These are phyloP conservation scores for Sycobia sp. DNA, from an alignment of 1,140 invertebrate species.

Conservation along the genomic window DNA sequence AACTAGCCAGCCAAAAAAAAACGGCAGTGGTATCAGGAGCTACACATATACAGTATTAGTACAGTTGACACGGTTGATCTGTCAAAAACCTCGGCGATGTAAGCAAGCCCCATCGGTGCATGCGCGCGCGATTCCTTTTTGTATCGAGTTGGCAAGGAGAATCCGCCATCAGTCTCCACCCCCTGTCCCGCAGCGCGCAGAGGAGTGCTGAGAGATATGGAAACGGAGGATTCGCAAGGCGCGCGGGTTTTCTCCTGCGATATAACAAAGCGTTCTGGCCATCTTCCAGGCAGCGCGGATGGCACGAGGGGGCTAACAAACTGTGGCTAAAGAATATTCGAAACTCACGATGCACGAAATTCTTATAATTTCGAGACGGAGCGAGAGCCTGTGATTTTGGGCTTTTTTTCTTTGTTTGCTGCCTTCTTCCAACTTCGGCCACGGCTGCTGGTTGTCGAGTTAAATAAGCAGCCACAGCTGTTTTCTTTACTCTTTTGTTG, in stretches of 20 bases:
- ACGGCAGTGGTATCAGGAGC: no score
- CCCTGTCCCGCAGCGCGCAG: no score
- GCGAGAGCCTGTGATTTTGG: no score
- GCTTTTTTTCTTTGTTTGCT: no score
- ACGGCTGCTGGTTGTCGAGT: no score
- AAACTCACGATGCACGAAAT: no score
- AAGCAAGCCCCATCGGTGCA: not conserved
- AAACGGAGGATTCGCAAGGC: slow-evolving; percentile 39
- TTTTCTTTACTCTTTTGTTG: no score
- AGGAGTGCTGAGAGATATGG: slow-evolving; percentile 31
- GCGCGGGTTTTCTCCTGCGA: slow-evolving; percentile 32
- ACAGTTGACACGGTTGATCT: slow-evolving; percentile 17
- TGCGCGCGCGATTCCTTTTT: slow-evolving; percentile 29
- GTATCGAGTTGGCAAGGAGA: slow-evolving; percentile 26
- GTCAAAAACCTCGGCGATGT: slow-evolving; percentile 14
- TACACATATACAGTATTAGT: not conserved
- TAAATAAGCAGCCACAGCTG: no score
- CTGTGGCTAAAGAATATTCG: slow-evolving; percentile 5
- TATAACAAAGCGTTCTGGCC: slow-evolving; percentile 45
- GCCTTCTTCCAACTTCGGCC: no score
- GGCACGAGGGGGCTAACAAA: slow-evolving; percentile 15
- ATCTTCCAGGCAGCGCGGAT: slow-evolving; percentile 35
- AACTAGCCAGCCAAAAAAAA: no score
- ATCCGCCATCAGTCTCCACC: no score
- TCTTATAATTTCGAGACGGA: no score